Evolutionary conservation across 2,797 vertebrate species (phyloP).

Genomic region (Pseudomugil tenellus): DNA sequence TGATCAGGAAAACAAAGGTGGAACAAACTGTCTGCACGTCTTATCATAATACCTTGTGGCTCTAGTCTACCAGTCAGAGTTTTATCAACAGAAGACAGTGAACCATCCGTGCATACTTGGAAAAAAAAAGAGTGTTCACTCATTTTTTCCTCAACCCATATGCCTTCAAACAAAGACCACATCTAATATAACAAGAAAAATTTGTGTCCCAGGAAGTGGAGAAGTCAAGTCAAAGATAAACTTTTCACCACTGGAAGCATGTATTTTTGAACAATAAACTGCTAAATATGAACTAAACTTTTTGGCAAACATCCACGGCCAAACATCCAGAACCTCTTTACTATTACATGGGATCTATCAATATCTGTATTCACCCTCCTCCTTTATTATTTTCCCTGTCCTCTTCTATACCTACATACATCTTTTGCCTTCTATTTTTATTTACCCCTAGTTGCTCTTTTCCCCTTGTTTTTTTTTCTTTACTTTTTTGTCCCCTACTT

Average conservation of each 20-base stretch:
- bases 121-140: slow-evolving; percentile 11
- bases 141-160: slow-evolving; percentile 9
- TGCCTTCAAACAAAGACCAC: slow-evolving; percentile 8
- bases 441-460: slow-evolving; percentile 16
- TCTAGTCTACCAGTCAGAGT: slow-evolving; percentile 3
- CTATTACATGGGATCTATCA: slow-evolving; percentile 14
- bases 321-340: background rate
- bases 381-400: background rate
- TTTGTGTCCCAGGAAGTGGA: slow-evolving; percentile 26
- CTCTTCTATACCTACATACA: background rate
- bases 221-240: slow-evolving; percentile 27
- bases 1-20: slow-evolving; percentile 14
- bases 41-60: slow-evolving; percentile 1
- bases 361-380: background rate
- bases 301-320: slow-evolving; percentile 11
- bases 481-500: slow-evolving; percentile 17
- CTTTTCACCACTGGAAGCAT: slow-evolving; percentile 29
- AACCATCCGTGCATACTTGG: background rate
- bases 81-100: slow-evolving; percentile 13
- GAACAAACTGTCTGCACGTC: slow-evolving; percentile 8
- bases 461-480: slow-evolving; percentile 8
- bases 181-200: slow-evolving; percentile 27
- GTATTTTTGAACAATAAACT: slow-evolving; percentile 16
- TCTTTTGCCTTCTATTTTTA: background rate
- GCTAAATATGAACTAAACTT: slow-evolving; percentile 15